Evolutionary conservation across 2,888 invertebrate species (phyloP), one percentile per base, ranked within the genome.

Genomic region (Liposcelis brunnea): DNA sequence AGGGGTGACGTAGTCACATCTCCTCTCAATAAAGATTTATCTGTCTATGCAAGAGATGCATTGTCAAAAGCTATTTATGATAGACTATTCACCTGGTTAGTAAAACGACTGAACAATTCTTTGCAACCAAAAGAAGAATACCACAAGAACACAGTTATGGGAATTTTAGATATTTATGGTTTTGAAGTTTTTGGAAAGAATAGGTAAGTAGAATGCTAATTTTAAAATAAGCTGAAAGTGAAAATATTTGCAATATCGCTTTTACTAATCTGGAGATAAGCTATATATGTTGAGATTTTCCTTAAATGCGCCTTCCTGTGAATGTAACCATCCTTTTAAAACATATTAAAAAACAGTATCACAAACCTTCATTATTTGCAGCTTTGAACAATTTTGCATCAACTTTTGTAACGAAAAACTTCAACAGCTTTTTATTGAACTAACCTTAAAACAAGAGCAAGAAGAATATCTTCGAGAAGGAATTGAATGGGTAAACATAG

Each of bases 321-420:
- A n/a, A n/a, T n/a, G n/a, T n/a, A n/a, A n/a, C n/a, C n/a, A n/a
- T n/a, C n/a, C n/a, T n/a, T n/a, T n/a, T n/a, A n/a, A n/a, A n/a
- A n/a, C n/a, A n/a, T n/a, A n/a, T n/a, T n/a, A n/a, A n/a, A n/a
- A n/a, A n/a, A n/a, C n/a, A n/a, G n/a, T n/a, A n/a, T n/a, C n/a
- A n/a, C n/a, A n/a, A n/a, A n/a, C n/a, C n/a, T n/a, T n/a, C n/a
- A n/a, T 44, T 43, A 45, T 47, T 58, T 61, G 48, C 57, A 82
- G 82, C 57, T 84, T 84, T 61, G 83, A 84, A 61, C 91, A 93
- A 64, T 84, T 93, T 61, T 91, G 91, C 67, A 93, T 93, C 50
- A 93, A 93, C 66, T 91, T 84, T 67, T 93, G 91, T 62, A 93
- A 93, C 61, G 91, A 93, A 66, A 93, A 93, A 62, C 70, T 93